Evolutionary conservation across 2,113 vertebrate genomes (phyloP).

Genomic region (Laterallus jamaicensis): DNA sequence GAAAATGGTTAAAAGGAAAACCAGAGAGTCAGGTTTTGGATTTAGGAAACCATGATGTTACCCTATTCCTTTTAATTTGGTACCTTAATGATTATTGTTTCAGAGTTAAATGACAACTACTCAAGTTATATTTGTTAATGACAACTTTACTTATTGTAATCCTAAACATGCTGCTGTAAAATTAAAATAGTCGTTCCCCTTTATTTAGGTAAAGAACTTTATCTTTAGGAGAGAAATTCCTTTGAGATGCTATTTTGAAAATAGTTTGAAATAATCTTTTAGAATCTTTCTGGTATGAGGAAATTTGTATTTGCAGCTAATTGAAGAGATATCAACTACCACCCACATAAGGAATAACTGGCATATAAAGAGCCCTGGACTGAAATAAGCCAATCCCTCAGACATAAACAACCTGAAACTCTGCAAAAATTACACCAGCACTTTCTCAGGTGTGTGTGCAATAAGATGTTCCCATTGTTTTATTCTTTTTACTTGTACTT

Average conservation of each 20-base stretch:
- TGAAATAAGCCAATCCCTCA: background rate
- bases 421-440: background rate
- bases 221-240: background rate
- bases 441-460: background rate
- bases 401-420: background rate
- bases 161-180: background rate
- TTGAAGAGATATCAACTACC: background rate
- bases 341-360: background rate
- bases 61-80: background rate
- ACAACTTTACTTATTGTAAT: background rate
- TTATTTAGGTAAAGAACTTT: background rate
- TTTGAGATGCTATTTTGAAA: background rate
- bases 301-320: background rate
- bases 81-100: background rate
- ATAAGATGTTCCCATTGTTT: background rate
- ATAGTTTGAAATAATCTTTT: background rate
- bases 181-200: background rate
- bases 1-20: background rate
- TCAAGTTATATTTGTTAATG: background rate
- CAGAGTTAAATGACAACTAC: background rate
- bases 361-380: background rate
- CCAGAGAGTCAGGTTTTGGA: background rate
- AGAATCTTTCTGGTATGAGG: background rate
- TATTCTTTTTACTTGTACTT: background rate
- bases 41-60: fast-evolving